These are phyloP conservation scores for Buathra laborator DNA, from an alignment of 2,888 invertebrate species.

Conservation along the genomic window DNA sequence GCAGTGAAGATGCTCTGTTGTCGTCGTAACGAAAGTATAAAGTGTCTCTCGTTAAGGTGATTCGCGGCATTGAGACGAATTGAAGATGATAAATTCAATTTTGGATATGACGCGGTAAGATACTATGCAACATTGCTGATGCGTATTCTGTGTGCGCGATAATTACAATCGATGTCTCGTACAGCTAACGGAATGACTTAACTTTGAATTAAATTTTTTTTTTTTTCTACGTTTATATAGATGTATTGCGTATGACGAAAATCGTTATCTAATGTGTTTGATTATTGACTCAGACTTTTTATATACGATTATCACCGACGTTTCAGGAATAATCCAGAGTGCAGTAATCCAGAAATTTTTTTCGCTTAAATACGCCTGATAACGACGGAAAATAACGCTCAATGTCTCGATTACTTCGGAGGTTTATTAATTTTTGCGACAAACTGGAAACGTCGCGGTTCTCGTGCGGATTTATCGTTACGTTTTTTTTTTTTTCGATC, in stretches of 20 bases:
- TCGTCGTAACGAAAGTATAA: constrained; percentile 12
- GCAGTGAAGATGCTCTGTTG: not conserved
- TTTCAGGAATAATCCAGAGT: not conserved
- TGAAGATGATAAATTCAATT: constrained; percentile 23
- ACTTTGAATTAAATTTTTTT: not conserved
- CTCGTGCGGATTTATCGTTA: not conserved
- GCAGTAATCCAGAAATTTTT: not conserved
- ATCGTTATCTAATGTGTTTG: not conserved
- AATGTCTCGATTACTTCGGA: not conserved
- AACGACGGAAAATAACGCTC: no score
- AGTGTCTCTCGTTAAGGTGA: constrained; percentile 36
- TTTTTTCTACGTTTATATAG: not conserved
- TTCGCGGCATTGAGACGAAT: constrained; percentile 16
- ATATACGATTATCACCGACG: not conserved
- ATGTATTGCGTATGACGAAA: not conserved
- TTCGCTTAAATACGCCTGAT: no score
- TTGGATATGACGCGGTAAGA: constrained; percentile 10
- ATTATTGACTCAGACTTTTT: not conserved
- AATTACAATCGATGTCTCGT: not conserved
- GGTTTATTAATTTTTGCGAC: not conserved
- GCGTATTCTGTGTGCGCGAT: not conserved
- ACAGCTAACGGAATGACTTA: not conserved
- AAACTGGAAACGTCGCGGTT: not conserved
- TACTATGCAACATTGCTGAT: not conserved
- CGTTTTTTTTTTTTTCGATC: not conserved